A percentile compares a stretch with the other conserved stretches of the same genome.
phyloP scores from a whole-genome alignment of 2,113 vertebrate species.

The Microtus ochrogaster region DNA sequence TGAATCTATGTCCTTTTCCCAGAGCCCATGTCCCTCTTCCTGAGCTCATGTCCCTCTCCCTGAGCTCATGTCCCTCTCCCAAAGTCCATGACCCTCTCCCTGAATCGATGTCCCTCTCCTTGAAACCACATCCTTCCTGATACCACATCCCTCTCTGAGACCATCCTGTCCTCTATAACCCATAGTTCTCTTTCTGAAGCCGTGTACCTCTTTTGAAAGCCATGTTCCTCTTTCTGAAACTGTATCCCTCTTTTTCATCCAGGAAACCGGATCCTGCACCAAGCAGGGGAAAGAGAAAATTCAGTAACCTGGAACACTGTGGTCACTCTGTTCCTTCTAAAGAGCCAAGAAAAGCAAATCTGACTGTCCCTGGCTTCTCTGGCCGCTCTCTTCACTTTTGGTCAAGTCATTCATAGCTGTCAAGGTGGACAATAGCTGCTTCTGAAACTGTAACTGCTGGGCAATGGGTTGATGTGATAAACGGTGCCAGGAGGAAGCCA shows the following conservation, averaged over 20 bases:
- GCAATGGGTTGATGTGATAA: background rate
- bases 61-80: background rate
- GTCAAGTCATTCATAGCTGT: background rate
- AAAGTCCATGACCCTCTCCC: background rate
- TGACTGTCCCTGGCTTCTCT: background rate
- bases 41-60: background rate
- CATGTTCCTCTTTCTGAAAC: background rate
- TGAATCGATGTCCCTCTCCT: background rate
- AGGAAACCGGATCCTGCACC: background rate
- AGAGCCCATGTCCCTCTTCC: no score
- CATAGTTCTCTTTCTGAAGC: background rate
- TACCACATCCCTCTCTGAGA: background rate
- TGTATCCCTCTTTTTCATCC: background rate
- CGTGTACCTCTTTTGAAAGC: background rate
- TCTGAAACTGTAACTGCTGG: background rate
- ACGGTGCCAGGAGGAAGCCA: slow-evolving; percentile 9
- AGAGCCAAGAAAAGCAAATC: background rate
- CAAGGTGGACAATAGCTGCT: background rate
- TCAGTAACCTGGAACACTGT: background rate
- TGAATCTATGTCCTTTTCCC: background rate
- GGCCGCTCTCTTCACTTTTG: background rate
- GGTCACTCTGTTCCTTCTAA: background rate
- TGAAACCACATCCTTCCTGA: background rate
- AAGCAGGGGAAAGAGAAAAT: background rate
- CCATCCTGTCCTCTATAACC: no score